Evolutionary conservation across 2,888 invertebrate species (phyloP).

Genomic region (Synanthedon formicaeformis): DNA sequence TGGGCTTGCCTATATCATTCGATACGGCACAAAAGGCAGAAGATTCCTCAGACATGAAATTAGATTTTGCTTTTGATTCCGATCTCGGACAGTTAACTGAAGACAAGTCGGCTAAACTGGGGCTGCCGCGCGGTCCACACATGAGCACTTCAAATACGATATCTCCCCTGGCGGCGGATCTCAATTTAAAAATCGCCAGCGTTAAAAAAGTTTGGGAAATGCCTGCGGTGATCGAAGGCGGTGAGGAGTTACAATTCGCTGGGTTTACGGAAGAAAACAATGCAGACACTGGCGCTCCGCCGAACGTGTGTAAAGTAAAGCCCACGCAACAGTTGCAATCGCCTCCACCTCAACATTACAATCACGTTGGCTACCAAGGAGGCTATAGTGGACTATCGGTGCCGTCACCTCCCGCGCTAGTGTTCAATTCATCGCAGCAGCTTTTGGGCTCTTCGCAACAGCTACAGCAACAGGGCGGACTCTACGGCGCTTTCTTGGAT

Average conservation of each 20-base stretch:
- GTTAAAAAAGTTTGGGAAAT: slow-evolving; percentile 93
- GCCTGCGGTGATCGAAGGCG: slow-evolving; percentile 76
- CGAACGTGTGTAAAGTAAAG: slow-evolving; percentile 86
- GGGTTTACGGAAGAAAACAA: slow-evolving; percentile 49
- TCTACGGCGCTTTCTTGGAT: slow-evolving; percentile 85
- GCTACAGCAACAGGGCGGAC: slow-evolving; percentile 77
- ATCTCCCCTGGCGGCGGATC: slow-evolving; percentile 86
- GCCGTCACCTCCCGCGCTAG: slow-evolving; percentile 87
- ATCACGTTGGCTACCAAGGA: slow-evolving; percentile 78
- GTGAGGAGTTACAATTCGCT: slow-evolving; percentile 59
- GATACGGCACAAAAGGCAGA: slow-evolving; percentile 72
- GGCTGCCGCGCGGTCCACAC: slow-evolving; percentile 71
- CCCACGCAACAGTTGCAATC: slow-evolving; percentile 83
- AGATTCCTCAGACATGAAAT: slow-evolving; percentile 88
- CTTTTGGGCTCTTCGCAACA: slow-evolving; percentile 66
- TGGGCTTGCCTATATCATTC: slow-evolving; percentile 78
- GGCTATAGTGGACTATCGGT: slow-evolving; percentile 86
- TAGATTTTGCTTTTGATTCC: slow-evolving; percentile 91
- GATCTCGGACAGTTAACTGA: slow-evolving; percentile 82
- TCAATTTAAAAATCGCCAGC: slow-evolving; percentile 93
- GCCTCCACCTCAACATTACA: slow-evolving; percentile 75
- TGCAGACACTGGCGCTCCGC: slow-evolving; percentile 67
- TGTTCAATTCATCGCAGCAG: slow-evolving; percentile 82
- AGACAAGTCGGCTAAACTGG: slow-evolving; percentile 72
- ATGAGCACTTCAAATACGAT: slow-evolving; percentile 78